These are phyloP conservation scores for Buphagus erythrorhynchus DNA, from an alignment of 2,797 vertebrate species.

Conservation along the genomic window DNA sequence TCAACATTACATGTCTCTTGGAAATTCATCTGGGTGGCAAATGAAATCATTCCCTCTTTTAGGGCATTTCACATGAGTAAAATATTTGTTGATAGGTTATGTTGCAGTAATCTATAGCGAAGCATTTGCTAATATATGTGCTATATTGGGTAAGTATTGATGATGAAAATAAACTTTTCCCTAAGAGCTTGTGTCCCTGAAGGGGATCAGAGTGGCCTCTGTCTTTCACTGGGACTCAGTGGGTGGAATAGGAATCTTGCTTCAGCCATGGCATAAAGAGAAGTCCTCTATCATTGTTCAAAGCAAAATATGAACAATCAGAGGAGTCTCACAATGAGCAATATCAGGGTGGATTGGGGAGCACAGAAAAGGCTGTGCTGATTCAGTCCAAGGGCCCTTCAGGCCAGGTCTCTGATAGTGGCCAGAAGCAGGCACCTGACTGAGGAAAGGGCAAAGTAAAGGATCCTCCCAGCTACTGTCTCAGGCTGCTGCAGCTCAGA, in stretches of 20 bases:
- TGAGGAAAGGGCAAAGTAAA: background rate
- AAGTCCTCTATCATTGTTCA: background rate
- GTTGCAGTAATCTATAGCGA: background rate
- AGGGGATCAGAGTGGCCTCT: background rate
- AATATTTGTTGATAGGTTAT: background rate
- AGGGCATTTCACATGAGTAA: background rate
- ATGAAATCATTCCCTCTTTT: background rate
- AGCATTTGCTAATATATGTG: background rate
- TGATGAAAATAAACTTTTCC: background rate
- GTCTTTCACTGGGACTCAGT: background rate
- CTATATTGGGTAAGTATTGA: background rate
- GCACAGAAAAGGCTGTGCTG: background rate
- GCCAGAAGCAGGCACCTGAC: background rate
- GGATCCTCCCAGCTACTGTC: background rate
- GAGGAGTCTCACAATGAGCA: rapidly evolving
- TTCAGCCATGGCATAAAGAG: background rate
- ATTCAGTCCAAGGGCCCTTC: background rate
- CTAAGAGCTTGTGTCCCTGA: background rate
- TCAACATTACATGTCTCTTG: background rate
- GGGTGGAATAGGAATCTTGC: background rate
- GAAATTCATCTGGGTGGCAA: background rate
- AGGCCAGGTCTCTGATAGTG: background rate
- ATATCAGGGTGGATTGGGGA: background rate
- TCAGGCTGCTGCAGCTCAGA: background rate
- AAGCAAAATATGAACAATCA: background rate